Evolutionary conservation across 2,888 invertebrate species (phyloP).

Genomic region (Cerastoderma edule): DNA sequence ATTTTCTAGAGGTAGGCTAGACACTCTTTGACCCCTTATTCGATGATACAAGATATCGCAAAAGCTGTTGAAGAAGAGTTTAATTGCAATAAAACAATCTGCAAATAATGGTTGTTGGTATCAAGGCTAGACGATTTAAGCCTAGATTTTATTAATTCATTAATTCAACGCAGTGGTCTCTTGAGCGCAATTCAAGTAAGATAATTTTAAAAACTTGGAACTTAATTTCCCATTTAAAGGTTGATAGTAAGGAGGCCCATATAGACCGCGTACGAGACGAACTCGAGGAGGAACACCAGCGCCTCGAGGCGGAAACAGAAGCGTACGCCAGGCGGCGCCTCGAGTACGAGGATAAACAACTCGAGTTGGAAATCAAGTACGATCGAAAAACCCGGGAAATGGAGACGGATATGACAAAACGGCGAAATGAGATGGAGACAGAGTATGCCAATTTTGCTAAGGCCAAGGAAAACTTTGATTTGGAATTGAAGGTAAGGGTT

Average conservation of each 20-base stretch:
- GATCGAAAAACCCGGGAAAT: slow-evolving; percentile 61
- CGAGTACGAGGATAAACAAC: slow-evolving; percentile 71
- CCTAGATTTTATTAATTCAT: too few relatives aligned
- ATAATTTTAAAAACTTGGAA: too few relatives aligned
- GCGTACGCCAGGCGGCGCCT: slow-evolving; percentile 62
- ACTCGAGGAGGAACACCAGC: slow-evolving; percentile 71
- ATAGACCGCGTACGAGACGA: slow-evolving; percentile 66
- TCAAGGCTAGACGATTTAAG: too few relatives aligned
- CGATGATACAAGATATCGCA: too few relatives aligned
- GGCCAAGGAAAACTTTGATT: slow-evolving; percentile 73
- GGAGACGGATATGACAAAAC: slow-evolving; percentile 55
- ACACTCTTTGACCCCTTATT: too few relatives aligned
- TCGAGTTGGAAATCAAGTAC: slow-evolving; percentile 69
- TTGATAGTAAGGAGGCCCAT: slow-evolving; percentile 65
- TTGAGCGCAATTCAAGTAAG: too few relatives aligned
- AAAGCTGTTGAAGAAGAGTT: too few relatives aligned
- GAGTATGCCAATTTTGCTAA: slow-evolving; percentile 64
- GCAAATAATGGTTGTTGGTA: too few relatives aligned
- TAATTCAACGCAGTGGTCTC: too few relatives aligned
- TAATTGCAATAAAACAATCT: too few relatives aligned
- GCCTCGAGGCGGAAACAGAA: slow-evolving; percentile 67
- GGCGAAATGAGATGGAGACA: slow-evolving; percentile 60
- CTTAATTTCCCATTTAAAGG: slow-evolving; percentile 22
- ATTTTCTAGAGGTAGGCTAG: too few relatives aligned
- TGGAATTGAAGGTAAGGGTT: slow-evolving; percentile 73